Evolutionary conservation across 2,888 invertebrate species (phyloP), one percentile per base, ranked within the genome.

Genomic region (Matsumyia berberina): DNA sequence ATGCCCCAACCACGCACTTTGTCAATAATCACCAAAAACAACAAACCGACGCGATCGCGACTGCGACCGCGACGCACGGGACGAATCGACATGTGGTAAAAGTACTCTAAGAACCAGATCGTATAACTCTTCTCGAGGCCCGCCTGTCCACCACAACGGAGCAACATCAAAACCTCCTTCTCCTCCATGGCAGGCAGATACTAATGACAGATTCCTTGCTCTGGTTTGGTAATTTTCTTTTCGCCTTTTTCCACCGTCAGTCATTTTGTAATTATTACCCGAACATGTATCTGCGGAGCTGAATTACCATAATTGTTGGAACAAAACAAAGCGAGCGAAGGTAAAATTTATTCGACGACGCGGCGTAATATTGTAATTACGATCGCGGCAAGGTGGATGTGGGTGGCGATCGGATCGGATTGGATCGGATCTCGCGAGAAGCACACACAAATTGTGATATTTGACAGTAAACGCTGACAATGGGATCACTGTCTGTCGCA

Each of bases 201-300:
- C 82, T 79, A 83, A 83, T 83, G 79, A 83, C 83, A 79, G 83
- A 83, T 79, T 73, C 79, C 49, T 39, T 70, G 80, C 69, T 74
- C 74, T 74, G 69, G 64, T 69, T 83, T 62, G 55, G 58, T 57
- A 51, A 62, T 78, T 72, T 67, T 66, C 51, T 72, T 64, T 82
- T 66, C 44, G 64, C 62, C 66, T 60, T 70, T 67, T 69, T 53
- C 31, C 69, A 17, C 62, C 73, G 80, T 80, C 74, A 70, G 69
- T 85, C 70, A 85, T 69, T 80, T 80, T 80, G 80, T 80, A 85
- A 85, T 85, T 80, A 85, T 85, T 80, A 74, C 80, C 64, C 64
- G 58, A 70, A 76, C 85, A 66, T 85, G 85, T 80, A 70, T 29
- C 74, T 49, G 64, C 57, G 29, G 29, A 69, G 37, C 35, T 49